Evolutionary conservation across 1,140 invertebrate genomes (phyloP).

Genomic region (Ganaspis sp.): DNA sequence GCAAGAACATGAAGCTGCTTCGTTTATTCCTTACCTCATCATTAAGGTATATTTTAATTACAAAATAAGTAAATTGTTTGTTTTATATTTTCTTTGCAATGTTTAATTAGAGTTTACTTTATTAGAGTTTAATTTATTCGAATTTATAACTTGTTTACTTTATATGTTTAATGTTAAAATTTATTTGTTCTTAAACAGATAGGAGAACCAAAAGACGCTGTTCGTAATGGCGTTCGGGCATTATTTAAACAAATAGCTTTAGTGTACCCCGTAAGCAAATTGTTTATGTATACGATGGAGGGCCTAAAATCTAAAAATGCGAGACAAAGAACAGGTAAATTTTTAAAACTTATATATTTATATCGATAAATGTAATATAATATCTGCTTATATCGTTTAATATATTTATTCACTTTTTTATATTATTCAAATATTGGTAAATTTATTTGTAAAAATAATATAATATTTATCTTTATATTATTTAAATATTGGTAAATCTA

Average conservation of each 20-base stretch:
- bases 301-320: slow-evolving; percentile 98
- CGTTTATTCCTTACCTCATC: slow-evolving; percentile 96
- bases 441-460: too few species aligned
- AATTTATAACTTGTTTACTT: slow-evolving; percentile 1
- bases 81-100: too few species aligned
- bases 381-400: too few species aligned
- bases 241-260: slow-evolving; percentile 91
- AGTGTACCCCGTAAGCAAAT: slow-evolving; percentile 92
- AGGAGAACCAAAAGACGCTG: slow-evolving; percentile 97
- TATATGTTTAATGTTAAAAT: slow-evolving; percentile 38
- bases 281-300: slow-evolving; percentile 94
- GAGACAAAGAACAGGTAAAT: slow-evolving; percentile 89
- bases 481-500: slow-evolving; percentile 3
- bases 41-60: slow-evolving; percentile 83
- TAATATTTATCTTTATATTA: too few species aligned
- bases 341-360: too few species aligned
- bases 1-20: slow-evolving; percentile 92
- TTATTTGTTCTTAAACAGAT: slow-evolving; percentile 78
- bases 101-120: background rate
- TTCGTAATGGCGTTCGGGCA: slow-evolving; percentile 90
- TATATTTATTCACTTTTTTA: too few species aligned
- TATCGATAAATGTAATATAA: too few species aligned
- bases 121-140: background rate
- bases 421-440: too few species aligned
- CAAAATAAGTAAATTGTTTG: too few species aligned